Evolutionary conservation across 2,113 vertebrate genomes (phyloP).

Genomic region (Gavia stellata): DNA sequence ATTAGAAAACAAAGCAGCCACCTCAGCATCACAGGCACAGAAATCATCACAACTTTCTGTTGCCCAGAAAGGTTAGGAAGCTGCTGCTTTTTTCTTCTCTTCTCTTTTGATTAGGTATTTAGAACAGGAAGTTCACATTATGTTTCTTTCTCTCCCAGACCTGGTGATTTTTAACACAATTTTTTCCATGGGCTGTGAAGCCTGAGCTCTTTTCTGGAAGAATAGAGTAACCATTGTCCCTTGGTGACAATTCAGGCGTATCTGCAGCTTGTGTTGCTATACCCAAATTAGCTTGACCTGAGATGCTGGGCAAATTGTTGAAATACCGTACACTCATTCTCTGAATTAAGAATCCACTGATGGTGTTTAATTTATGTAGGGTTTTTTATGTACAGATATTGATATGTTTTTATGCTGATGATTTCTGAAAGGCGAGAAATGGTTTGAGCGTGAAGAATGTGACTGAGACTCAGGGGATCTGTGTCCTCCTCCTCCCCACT

Average conservation of each 20-base stretch:
- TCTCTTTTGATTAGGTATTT: constrained; percentile 19
- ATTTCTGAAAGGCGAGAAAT: not conserved
- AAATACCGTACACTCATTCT: not conserved
- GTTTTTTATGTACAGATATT: not conserved
- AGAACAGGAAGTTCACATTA: not conserved
- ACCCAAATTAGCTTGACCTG: not conserved
- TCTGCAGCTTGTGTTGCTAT: constrained; percentile 7
- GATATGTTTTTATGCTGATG: not conserved
- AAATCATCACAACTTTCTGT: constrained; percentile 24
- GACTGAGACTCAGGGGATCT: not conserved
- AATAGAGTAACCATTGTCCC: not conserved
- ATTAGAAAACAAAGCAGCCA: constrained; percentile 52
- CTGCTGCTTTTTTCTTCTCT: not conserved
- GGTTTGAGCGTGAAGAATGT: not conserved
- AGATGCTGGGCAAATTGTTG: not conserved
- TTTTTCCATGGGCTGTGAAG: constrained; percentile 6
- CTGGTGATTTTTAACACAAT: constrained; percentile 30
- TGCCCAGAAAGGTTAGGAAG: constrained; percentile 8
- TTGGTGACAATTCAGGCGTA: not conserved
- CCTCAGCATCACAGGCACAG: constrained; percentile 6
- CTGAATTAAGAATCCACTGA: not conserved
- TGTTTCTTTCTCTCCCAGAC: constrained; percentile 19
- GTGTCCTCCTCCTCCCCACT: not conserved
- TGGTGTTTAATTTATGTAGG: not conserved
- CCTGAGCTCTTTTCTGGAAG: not conserved